Percentiles rank a stretch among this genome's conserved stretches.
phyloP scores from a whole-genome alignment of 2,797 vertebrate species.

The Brotula barbata region DNA sequence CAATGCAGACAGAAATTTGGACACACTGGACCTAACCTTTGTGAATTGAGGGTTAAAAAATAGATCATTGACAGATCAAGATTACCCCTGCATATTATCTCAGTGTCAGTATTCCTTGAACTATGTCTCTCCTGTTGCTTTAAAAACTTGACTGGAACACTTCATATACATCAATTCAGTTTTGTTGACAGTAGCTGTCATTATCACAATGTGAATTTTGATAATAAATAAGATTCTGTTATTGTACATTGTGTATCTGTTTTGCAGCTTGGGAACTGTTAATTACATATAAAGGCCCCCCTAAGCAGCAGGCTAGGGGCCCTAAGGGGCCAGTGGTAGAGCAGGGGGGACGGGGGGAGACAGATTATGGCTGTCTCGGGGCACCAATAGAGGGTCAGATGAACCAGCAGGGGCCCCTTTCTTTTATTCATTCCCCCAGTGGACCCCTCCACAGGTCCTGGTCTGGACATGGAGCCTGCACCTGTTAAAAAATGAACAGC shows the following conservation, averaged over 20 bases:
- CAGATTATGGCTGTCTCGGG: slow-evolving; percentile 86
- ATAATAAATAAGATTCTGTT: slow-evolving; percentile 3
- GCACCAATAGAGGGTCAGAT: slow-evolving; percentile 87
- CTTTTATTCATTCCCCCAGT: slow-evolving; percentile 86
- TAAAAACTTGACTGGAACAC: too few relatives aligned
- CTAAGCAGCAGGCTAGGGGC: slow-evolving; percentile 67
- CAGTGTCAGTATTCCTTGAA: too few relatives aligned
- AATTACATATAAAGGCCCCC: slow-evolving; percentile 77
- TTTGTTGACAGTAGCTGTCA: too few relatives aligned
- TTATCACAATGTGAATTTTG: not conserved
- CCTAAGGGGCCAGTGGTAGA: slow-evolving; percentile 70
- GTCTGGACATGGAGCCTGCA: slow-evolving; percentile 59
- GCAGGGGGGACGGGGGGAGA: slow-evolving; percentile 77
- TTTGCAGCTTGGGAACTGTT: slow-evolving; percentile 69
- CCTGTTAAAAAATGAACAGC: slow-evolving; percentile 22
- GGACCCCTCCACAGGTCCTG: slow-evolving; percentile 68
- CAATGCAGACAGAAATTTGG: too few relatives aligned
- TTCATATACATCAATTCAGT: too few relatives aligned
- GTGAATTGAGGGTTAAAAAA: too few relatives aligned
- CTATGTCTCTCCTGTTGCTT: too few relatives aligned
- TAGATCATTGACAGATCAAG: too few relatives aligned
- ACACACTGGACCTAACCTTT: too few relatives aligned
- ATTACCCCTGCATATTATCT: too few relatives aligned
- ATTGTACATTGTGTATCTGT: slow-evolving; percentile 22
- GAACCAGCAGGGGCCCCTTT: slow-evolving; percentile 86